A percentile compares a stretch with the other conserved stretches of the same genome.
Conservation (phyloP, 64 coral and sea anemone species). For the Stichodactyla helianthus region DNA sequence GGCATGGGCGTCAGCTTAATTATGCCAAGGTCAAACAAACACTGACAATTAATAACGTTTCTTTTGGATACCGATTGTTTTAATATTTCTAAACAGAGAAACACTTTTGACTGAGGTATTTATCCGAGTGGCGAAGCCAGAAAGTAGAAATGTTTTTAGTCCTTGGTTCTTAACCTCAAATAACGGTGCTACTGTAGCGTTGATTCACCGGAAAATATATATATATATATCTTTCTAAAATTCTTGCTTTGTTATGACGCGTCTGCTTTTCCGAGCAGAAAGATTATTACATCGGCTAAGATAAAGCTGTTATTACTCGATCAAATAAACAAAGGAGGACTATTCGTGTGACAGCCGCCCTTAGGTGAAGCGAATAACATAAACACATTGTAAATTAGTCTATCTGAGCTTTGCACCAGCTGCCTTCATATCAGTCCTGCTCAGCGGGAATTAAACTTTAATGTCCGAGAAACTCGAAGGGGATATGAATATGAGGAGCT, state of each 20-base stretch:
- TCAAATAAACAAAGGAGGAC: neutral
- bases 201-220: neutral
- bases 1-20: neutral
- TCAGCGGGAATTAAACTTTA: neutral
- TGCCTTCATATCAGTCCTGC: neutral
- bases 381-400: neutral
- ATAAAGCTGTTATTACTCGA: neutral
- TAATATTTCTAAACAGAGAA: neutral
- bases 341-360: neutral
- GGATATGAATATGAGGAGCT: too few species aligned
- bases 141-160: neutral
- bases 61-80: neutral
- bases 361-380: neutral
- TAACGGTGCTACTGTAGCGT: neutral
- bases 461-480: neutral
- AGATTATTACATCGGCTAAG: neutral
- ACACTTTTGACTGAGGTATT: neutral
- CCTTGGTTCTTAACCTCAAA: neutral
- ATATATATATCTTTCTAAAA: neutral
- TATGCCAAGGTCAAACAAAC: slow-evolving; percentile 2
- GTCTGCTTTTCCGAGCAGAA: neutral
- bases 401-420: neutral
- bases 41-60: too few species aligned
- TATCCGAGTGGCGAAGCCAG: neutral
- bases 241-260: neutral